Conservation (phyloP, 2,888 invertebrate genomes). For the Hypolimnas misippus region DNA sequence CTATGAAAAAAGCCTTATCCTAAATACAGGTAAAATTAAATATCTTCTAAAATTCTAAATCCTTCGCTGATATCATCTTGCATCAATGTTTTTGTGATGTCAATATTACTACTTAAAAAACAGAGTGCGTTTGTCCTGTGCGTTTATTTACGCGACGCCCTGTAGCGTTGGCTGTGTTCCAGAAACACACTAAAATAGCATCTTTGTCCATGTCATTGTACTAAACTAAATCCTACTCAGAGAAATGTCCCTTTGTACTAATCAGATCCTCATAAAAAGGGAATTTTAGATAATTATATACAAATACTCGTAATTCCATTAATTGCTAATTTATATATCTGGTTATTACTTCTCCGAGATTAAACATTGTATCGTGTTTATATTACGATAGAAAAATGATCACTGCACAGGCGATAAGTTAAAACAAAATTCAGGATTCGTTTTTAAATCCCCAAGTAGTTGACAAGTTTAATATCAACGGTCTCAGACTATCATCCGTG, state of each 20-base stretch:
- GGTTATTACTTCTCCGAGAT: neutral
- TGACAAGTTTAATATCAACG: slow-evolving; percentile 20
- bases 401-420: neutral
- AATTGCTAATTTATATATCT: neutral
- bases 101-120: slow-evolving; percentile 12
- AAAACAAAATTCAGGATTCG: neutral
- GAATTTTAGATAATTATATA: neutral
- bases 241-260: slow-evolving; percentile 18
- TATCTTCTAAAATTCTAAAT: too few species aligned
- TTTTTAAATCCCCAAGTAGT: slow-evolving; percentile 10
- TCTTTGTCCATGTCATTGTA: slow-evolving; percentile 80
- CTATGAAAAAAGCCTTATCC: too few species aligned
- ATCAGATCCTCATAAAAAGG: slow-evolving; percentile 1
- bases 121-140: slow-evolving; percentile 66
- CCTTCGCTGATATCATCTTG: neutral
- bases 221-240: slow-evolving; percentile 65
- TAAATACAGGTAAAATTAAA: too few species aligned
- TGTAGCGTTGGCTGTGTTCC: slow-evolving; percentile 73
- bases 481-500: slow-evolving; percentile 28
- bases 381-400: neutral
- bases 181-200: slow-evolving; percentile 77
- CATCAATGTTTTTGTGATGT: neutral
- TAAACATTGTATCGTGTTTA: neutral
- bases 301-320: neutral
- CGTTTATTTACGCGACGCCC: slow-evolving; percentile 77